Percentiles rank a stretch among this genome's conserved stretches.
Conservation (phyloP, 2,797 vertebrate genomes). For the Artibeus jamaicensis region DNA sequence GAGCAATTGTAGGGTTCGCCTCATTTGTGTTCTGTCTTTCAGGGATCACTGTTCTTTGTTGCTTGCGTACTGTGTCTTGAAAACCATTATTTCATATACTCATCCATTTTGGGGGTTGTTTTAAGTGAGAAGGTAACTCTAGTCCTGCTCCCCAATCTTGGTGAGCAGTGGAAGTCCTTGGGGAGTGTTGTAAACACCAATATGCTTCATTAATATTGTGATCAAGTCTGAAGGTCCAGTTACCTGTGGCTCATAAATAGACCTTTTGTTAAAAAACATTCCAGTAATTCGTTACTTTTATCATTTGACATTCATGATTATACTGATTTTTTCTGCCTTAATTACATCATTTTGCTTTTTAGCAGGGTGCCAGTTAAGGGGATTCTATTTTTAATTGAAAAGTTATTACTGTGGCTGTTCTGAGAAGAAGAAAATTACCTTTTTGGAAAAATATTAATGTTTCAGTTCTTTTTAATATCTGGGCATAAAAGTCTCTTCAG, state of each 20-base stretch:
- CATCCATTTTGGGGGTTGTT: not conserved
- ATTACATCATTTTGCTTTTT: constrained; percentile 50
- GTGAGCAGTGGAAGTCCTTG: not conserved
- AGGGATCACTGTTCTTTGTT: not conserved
- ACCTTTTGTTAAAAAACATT: not conserved
- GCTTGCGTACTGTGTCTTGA: not conserved
- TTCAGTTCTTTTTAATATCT: not conserved
- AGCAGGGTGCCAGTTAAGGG: not conserved
- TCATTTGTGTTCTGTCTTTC: not conserved
- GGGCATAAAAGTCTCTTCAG: not conserved
- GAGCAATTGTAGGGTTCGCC: not conserved
- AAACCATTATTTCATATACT: not conserved
- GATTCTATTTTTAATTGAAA: constrained; percentile 37
- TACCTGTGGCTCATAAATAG: not conserved
- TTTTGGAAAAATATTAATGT: not conserved
- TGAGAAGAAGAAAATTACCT: constrained; percentile 32
- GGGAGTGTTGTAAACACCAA: not conserved
- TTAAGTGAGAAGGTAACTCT: not conserved
- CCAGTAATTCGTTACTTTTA: constrained; percentile 17
- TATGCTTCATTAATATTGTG: not conserved
- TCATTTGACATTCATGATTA: constrained; percentile 2
- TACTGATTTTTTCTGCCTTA: not conserved
- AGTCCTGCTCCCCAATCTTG: not conserved
- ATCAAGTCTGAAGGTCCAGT: not conserved
- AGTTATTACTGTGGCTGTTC: not conserved